Evolutionary conservation across 2,113 vertebrate species (phyloP), one percentile per base, ranked within the genome.

Genomic region (Anseranas semipalmata): DNA sequence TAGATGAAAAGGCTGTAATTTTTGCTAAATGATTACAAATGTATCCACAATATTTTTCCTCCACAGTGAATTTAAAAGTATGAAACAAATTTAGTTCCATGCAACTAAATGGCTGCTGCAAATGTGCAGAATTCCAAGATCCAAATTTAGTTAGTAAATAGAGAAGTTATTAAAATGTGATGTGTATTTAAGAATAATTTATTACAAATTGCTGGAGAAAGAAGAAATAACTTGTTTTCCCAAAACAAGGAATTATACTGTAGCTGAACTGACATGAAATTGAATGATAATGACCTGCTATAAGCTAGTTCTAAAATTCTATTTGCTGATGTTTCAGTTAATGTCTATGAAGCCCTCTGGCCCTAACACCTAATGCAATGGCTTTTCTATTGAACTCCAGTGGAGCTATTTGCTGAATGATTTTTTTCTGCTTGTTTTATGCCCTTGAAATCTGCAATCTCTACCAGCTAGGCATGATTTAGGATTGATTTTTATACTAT

Each of bases 391-490:
- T 78, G 78, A 71, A 35, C 32, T 80, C 16, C 32, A 56, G 16
- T 39, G 11, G 55, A 80, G 8, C 19, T 82, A 3, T 91, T 84
- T 81, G 20, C 12, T 83, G 39, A 74, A 89, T 84, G 16, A 68
- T 86, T 72, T n/a, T 88, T 1, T 4, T 91, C 43, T 73, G 28
- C 30, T 66, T 83, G 48, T 62, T 95, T 94, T 55, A 71, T 75
- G 48, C 12, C 46, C n/a, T 94, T 94, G 86, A 91, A 92, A 87
- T 92, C 41, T 62, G 15, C 55, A 91, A 74, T 76, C 59, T 93
- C 13, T 80, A n/a, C 33, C 14, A 7, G 48, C 10, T 30, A 48
- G 7, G 33, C 56, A 65, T 65, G 79, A 89, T 65, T 90, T 95
- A 81, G 45, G 67, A 81, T 41, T 86, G 91, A 72, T 83, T 94